phyloP scores from a whole-genome alignment of 2,888 invertebrate genomes.

The Epistrophella euchroma region DNA sequence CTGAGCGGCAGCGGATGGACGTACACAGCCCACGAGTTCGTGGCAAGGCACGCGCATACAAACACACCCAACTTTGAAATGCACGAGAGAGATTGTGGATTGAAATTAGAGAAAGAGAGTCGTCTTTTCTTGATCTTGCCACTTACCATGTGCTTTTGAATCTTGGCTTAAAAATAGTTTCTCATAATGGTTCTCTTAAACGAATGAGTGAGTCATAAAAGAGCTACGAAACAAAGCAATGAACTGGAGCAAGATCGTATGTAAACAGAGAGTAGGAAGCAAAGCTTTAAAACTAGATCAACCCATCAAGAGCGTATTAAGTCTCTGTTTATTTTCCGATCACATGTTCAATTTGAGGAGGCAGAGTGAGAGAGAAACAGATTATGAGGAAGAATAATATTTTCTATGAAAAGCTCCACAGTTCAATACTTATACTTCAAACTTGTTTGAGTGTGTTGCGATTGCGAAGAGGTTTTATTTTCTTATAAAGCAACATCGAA shows the following conservation, averaged over 20 bases:
- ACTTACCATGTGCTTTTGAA: conserved; percentile 53
- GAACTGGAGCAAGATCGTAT: conserved; percentile 64
- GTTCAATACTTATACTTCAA: neutral
- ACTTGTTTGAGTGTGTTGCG: conserved; percentile 11
- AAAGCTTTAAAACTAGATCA: conserved; percentile 34
- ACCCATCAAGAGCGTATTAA: conserved; percentile 29
- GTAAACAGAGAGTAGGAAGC: conserved; percentile 69
- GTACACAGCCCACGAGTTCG: conserved; percentile 71
- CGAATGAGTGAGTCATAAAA: conserved; percentile 50
- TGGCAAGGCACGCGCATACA: conserved; percentile 75
- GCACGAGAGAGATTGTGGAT: conserved; percentile 57
- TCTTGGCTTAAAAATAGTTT: conserved; percentile 26
- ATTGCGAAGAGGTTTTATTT: conserved; percentile 12
- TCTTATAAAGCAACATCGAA: conserved; percentile 67
- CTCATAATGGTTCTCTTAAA: conserved; percentile 42
- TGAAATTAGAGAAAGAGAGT: conserved; percentile 9
- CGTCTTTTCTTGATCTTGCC: conserved; percentile 2
- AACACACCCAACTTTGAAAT: conserved; percentile 75
- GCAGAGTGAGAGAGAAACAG: neutral
- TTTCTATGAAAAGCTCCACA: conserved; percentile 47
- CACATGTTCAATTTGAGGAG: conserved; percentile 1
- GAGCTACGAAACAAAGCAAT: conserved; percentile 21
- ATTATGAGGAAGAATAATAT: conserved; percentile 23
- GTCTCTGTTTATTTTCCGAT: conserved; percentile 51
- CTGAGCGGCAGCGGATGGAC: conserved; percentile 75